Percentiles rank a stretch among this genome's conserved stretches.
These are phyloP conservation scores for Drosophila mayri DNA, from an alignment of 1,140 invertebrate genomes.

Conservation along the genomic window DNA sequence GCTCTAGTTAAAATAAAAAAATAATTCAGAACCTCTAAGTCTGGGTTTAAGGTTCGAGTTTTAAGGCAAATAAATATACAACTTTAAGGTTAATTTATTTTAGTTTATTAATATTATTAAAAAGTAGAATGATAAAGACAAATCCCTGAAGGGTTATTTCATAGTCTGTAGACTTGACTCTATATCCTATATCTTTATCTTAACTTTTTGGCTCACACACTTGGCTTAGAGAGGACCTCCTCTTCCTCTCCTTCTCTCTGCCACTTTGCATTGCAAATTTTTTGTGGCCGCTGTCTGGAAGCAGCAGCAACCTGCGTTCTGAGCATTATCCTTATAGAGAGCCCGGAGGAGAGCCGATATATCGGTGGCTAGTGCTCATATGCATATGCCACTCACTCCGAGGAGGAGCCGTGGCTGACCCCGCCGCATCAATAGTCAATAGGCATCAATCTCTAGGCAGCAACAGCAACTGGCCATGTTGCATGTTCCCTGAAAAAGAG, in stretches of 20 bases:
- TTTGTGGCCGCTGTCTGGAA: conserved; percentile 12
- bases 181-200: not conserved
- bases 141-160: not conserved
- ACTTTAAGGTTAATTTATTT: no score
- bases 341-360: conserved; percentile 14
- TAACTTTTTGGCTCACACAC: conserved; percentile 33
- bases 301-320: conserved; percentile 64
- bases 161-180: not conserved
- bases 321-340: conserved; percentile 74
- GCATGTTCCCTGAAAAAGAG: conserved; percentile 49
- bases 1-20: not conserved
- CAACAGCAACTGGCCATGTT: conserved; percentile 63
- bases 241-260: not conserved
- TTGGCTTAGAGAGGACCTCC: not conserved
- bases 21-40: not conserved
- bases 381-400: conserved; percentile 73
- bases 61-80: no score
- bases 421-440: conserved; percentile 78
- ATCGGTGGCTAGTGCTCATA: conserved; percentile 63
- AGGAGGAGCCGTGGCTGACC: conserved; percentile 29
- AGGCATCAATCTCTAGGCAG: conserved; percentile 73
- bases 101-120: no score
- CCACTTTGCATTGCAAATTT: conserved; percentile 76
- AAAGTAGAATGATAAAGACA: no score
- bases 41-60: no score